Evolutionary conservation across 2,888 invertebrate genomes (phyloP), one percentile per base, ranked within the genome.

Genomic region (Salpingus planirostris): DNA sequence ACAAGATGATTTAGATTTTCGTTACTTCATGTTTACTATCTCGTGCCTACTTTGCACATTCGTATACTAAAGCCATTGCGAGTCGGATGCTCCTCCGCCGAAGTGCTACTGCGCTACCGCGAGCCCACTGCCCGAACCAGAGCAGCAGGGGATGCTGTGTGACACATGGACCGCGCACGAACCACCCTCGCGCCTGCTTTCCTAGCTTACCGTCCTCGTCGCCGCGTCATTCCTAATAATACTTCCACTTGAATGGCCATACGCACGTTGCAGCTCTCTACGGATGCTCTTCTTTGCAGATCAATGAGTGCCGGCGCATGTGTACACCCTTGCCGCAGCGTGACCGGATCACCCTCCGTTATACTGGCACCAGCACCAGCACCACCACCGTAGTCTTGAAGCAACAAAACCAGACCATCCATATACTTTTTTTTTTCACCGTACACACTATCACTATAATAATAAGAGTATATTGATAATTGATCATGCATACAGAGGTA

Each of bases 1-100:
- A 50, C 45, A 50, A 47, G 8, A 52, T 49, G 44, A 37, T 47
- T 56, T 54, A 45, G 41, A 52, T 59, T 60, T n/a, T 54, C 52
- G 60, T 62, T 62, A 62, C 54, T 61, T 61, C 60, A 63, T 64
- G 54, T 59, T 61, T 60, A 59, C 54, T 54, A 57, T 51, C 56
- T 58, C 52, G 57, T 60, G 58, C 57, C 54, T 57, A 62, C 57
- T 59, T 50, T 59, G 60, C 59, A 63, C 63, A 58, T 57, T 57
- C 59, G 59, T 59, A 56, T 56, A 64, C 62, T 60, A 57, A 55
- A 57, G 57, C 57, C 61, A 58, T 59, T 52, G 51, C 57, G 57
- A 50, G 46, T 49, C 49, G 43, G 54, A 53, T 50, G 54, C 51
- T 56, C 55, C 54, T 52, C 55, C 55, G 49, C 47, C 52, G 51